phyloP scores from a whole-genome alignment of 30 jellyfish, hydroid and myxozoan species.

The Aurelia aurita region DNA sequence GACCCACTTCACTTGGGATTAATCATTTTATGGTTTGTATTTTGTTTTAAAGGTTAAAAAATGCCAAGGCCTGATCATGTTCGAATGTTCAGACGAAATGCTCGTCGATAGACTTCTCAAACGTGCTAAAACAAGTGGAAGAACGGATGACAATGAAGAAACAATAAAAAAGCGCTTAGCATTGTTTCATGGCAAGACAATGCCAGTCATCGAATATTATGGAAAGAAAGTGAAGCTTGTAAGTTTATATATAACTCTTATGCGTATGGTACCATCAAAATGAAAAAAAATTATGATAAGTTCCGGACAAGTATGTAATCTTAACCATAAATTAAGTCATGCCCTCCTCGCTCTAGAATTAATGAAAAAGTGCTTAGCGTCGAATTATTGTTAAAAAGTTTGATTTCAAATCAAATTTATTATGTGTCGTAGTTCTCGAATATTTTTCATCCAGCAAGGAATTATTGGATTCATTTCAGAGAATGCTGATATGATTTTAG shows the following conservation, averaged over 20 bases:
- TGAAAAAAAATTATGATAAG: too few relatives aligned
- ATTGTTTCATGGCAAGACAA: constrained; percentile 80
- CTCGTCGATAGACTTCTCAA: constrained; percentile 69
- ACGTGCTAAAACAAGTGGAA: constrained; percentile 86
- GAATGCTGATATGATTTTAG: too few relatives aligned
- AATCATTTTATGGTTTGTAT: not conserved
- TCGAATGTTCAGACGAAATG: constrained; percentile 70
- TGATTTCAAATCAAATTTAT: too few relatives aligned
- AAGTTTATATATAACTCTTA: not conserved
- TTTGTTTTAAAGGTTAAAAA: constrained; percentile 61
- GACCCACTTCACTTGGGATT: too few relatives aligned
- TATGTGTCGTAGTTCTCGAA: too few relatives aligned
- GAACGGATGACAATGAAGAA: constrained; percentile 90
- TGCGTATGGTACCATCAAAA: not conserved
- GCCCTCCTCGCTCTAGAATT: not conserved
- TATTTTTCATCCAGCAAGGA: too few relatives aligned
- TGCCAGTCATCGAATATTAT: constrained; percentile 76
- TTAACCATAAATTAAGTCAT: too few relatives aligned
- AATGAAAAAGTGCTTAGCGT: not conserved
- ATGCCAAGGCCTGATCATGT: constrained; percentile 72
- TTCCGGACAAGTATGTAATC: too few relatives aligned
- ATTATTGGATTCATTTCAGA: too few relatives aligned
- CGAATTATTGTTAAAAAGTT: too few relatives aligned
- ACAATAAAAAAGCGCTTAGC: constrained; percentile 83
- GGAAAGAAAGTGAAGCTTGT: constrained; percentile 77